Evolutionary conservation across 2,113 vertebrate genomes (phyloP).

Genomic region (Mola mola): DNA sequence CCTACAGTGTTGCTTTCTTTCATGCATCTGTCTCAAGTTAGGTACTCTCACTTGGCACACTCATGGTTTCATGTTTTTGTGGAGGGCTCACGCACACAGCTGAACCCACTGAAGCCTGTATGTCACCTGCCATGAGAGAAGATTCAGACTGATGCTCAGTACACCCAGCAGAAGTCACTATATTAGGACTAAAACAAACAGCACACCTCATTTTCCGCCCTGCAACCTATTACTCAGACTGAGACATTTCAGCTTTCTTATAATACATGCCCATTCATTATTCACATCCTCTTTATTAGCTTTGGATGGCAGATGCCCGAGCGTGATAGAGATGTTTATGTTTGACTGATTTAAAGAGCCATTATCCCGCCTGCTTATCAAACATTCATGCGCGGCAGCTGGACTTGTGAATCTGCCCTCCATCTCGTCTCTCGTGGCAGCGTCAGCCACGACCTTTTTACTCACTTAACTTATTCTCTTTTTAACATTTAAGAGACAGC

Average conservation of each 20-base stretch:
- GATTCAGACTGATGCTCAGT: background rate
- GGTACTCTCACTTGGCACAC: constrained; percentile 35
- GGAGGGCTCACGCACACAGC: constrained; percentile 29
- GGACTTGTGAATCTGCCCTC: constrained; percentile 82
- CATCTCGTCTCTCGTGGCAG: constrained; percentile 52
- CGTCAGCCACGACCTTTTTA: constrained; percentile 13
- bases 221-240: too few relatives aligned
- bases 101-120: constrained; percentile 32
- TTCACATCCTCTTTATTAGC: constrained; percentile 89
- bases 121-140: constrained; percentile 19
- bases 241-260: background rate
- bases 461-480: background rate
- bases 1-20: constrained; percentile 18
- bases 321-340: constrained; percentile 93
- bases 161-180: background rate
- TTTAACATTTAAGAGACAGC: constrained; percentile 22
- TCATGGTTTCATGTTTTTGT: constrained; percentile 60
- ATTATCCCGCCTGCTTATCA: constrained; percentile 91
- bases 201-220: background rate
- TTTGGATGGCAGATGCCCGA: constrained; percentile 91
- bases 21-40: constrained; percentile 47
- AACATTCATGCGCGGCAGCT: constrained; percentile 97
- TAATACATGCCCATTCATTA: constrained; percentile 78
- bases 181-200: background rate
- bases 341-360: constrained; percentile 89